Conservation (phyloP, 1,140 invertebrate species). For the Temnothorax longispinosus region DNA sequence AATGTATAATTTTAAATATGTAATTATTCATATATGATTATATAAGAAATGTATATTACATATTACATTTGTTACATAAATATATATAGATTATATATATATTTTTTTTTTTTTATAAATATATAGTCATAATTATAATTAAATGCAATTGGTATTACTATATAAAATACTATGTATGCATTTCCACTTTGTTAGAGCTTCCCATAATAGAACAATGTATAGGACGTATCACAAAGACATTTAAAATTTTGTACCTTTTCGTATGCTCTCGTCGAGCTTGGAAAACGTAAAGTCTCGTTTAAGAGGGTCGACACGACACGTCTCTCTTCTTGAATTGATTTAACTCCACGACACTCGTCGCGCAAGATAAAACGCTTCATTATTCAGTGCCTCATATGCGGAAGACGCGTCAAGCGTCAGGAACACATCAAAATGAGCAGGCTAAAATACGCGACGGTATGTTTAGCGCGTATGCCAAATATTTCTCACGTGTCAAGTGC, state of each 20-base stretch:
- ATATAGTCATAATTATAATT: background rate
- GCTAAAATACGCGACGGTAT: background rate
- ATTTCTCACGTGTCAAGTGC: background rate
- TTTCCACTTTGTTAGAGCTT: background rate
- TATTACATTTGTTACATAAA: background rate
- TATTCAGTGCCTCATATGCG: constrained; percentile 83
- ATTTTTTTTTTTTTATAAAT: no score
- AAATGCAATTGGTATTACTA: background rate
- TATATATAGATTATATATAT: background rate
- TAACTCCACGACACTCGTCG: background rate
- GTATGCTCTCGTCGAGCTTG: background rate
- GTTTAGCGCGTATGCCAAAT: background rate
- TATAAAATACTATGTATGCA: background rate
- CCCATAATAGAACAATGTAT: background rate
- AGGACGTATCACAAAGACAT: background rate
- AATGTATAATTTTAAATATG: background rate
- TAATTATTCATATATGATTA: background rate
- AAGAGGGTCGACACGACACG: background rate
- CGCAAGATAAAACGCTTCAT: constrained; percentile 50
- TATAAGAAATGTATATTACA: no score
- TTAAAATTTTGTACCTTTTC: background rate
- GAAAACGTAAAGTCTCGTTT: background rate
- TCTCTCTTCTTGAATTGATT: background rate
- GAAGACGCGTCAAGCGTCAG: constrained; percentile 80
- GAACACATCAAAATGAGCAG: constrained; percentile 68